Evolutionary conservation across 2,797 vertebrate species (phyloP).

Genomic region (Myripristis murdjan): DNA sequence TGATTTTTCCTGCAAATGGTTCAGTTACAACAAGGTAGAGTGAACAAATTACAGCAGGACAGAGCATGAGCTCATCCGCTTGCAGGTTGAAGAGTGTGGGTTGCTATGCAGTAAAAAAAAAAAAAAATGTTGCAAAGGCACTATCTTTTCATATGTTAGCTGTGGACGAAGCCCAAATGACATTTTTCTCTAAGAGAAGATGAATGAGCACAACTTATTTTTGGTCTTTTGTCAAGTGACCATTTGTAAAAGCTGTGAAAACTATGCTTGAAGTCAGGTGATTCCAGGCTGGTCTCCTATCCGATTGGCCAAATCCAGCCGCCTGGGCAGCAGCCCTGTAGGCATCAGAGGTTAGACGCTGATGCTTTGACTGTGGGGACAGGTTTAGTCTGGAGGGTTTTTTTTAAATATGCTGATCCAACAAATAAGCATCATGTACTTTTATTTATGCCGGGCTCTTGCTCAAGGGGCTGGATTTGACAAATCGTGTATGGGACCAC

Average conservation of each 20-base stretch:
- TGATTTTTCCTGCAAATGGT: constrained; percentile 18
- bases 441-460: too few relatives aligned
- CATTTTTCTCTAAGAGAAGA: constrained; percentile 34
- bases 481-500: too few relatives aligned
- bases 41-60: constrained; percentile 10
- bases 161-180: constrained; percentile 14
- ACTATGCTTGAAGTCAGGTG: constrained; percentile 32
- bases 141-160: constrained; percentile 7
- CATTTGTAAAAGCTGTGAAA: constrained; percentile 45
- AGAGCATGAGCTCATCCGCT: constrained; percentile 17
- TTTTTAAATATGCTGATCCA: too few relatives aligned
- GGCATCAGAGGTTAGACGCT: too few relatives aligned
- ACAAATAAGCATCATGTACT: too few relatives aligned
- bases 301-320: too few relatives aligned
- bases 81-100: constrained; percentile 6
- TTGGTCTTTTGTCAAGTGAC: constrained; percentile 53
- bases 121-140: too few relatives aligned
- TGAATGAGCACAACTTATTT: constrained; percentile 31
- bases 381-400: too few relatives aligned
- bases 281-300: too few relatives aligned
- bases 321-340: too few relatives aligned
- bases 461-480: too few relatives aligned
- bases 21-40: constrained; percentile 19
- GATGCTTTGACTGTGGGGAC: too few relatives aligned
- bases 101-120: constrained; percentile 15